phyloP scores from a whole-genome alignment of 1,140 invertebrate species.

The Pogonus chalceus region DNA sequence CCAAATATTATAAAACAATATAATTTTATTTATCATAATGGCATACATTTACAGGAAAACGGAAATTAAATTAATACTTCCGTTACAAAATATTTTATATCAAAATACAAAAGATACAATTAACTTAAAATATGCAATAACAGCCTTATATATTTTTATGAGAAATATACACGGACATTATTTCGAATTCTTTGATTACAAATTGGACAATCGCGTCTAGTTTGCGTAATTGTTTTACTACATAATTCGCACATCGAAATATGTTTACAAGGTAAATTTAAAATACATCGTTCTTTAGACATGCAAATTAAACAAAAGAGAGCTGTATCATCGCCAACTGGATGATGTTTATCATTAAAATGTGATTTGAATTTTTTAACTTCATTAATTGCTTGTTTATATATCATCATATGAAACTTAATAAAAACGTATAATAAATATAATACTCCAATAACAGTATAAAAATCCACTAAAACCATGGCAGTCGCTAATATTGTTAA shows the following conservation, averaged over 20 bases:
- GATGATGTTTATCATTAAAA: not conserved
- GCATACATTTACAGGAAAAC: not conserved
- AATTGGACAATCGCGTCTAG: not conserved
- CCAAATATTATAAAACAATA: too few species aligned
- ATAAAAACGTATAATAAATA: not conserved
- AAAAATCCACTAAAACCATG: not conserved
- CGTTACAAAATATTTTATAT: not conserved
- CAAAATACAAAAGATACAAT: not conserved
- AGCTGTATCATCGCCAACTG: not conserved
- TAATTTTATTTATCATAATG: not conserved
- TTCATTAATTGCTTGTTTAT: not conserved
- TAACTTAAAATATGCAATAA: not conserved
- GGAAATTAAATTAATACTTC: not conserved
- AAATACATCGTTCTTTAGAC: not conserved
- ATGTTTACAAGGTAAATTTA: not conserved
- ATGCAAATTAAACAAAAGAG: not conserved
- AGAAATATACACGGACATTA: not conserved
- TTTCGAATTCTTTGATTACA: not conserved
- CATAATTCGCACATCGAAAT: not conserved
- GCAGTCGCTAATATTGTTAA: too few species aligned
- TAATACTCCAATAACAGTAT: too few species aligned
- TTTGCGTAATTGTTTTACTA: not conserved
- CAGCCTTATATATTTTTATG: not conserved
- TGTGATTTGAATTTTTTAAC: not conserved
- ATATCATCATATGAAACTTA: not conserved